Conservation (phyloP, 1,140 invertebrate genomes). For the Grapholita molesta region DNA sequence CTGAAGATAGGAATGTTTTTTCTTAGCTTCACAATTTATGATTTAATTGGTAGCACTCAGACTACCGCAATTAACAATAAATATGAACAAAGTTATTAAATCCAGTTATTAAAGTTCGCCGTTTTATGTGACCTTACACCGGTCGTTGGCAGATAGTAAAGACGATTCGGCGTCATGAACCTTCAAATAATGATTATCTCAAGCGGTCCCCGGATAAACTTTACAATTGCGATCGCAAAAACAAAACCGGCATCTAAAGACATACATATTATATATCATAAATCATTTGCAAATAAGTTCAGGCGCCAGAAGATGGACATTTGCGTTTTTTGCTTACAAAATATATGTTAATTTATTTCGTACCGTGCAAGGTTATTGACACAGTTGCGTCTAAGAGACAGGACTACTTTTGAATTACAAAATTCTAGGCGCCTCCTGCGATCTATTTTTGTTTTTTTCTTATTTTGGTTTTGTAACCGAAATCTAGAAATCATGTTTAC, state of each 20-base stretch:
- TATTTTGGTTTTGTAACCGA: conserved; percentile 35
- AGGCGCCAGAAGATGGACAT: conserved; percentile 27
- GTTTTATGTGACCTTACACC: not conserved
- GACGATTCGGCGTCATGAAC: not conserved
- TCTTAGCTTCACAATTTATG: not conserved
- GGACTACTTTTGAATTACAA: conserved; percentile 57
- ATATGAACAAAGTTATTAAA: not conserved
- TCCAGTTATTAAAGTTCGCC: not conserved
- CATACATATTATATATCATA: conserved; percentile 21
- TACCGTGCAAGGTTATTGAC: conserved; percentile 66
- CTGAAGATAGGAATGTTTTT: not conserved
- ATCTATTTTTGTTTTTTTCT: conserved; percentile 50
- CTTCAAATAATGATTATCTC: conserved; percentile 4
- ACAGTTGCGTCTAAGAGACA: conserved; percentile 53
- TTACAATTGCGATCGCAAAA: conserved; percentile 1
- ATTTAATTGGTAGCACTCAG: too few species aligned
- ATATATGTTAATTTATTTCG: conserved; percentile 62
- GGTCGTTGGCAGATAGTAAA: not conserved
- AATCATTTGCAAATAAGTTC: conserved; percentile 27
- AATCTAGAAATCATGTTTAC: conserved; percentile 38
- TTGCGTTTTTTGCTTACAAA: conserved; percentile 37
- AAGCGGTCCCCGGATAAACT: not conserved
- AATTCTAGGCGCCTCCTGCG: conserved; percentile 50
- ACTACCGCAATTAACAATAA: not conserved
- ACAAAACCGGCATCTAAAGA: conserved; percentile 1